Conservation (phyloP, 2,113 vertebrate genomes). For the Etheostoma cragini region DNA sequence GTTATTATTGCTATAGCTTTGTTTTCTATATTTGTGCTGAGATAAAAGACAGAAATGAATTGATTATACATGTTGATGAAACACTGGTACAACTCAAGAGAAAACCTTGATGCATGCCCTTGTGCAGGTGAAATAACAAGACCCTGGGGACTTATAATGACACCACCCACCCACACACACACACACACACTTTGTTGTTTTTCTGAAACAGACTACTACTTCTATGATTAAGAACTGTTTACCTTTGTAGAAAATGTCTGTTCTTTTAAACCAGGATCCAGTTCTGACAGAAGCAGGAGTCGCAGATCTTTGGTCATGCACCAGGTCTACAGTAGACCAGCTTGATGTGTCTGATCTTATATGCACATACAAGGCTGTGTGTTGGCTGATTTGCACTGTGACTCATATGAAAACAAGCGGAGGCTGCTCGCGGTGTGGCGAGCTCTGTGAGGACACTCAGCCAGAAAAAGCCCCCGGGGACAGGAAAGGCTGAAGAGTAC, state of each 20-base stretch:
- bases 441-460: background rate
- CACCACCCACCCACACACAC: background rate
- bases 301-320: background rate
- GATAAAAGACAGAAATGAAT: background rate
- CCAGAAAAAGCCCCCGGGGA: constrained; percentile 11
- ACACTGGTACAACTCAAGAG: background rate
- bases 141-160: background rate
- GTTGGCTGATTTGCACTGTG: constrained; percentile 30
- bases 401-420: constrained; percentile 65
- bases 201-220: background rate
- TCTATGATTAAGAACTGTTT: background rate
- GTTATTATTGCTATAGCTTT: background rate
- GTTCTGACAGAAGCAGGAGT: background rate
- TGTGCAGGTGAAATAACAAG: constrained; percentile 15
- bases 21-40: background rate
- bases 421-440: constrained; percentile 17
- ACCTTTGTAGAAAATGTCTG: background rate
- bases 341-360: background rate
- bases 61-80: background rate
- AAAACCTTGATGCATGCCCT: background rate
- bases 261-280: background rate
- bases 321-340: background rate
- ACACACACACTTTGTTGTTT: background rate
- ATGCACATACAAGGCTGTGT: constrained; percentile 49
- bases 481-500: constrained; percentile 10